Conservation (phyloP, 2,113 vertebrate genomes). For the Burhinus oedicnemus region DNA sequence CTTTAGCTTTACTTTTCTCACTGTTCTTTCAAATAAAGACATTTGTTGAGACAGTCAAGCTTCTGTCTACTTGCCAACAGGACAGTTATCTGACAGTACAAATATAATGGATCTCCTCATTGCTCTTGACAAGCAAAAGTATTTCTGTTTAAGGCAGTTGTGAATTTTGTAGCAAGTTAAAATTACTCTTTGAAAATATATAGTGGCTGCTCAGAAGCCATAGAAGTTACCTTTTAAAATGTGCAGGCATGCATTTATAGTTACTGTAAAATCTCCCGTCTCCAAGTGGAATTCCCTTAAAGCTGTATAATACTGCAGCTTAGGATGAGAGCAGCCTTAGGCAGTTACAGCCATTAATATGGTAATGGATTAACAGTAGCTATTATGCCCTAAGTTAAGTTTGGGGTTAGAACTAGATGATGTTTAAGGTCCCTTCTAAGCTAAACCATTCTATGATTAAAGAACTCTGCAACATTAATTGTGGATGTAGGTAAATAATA, state of each 20-base stretch:
- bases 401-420: no score
- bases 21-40: background rate
- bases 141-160: background rate
- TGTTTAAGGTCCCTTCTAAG: no score
- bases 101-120: background rate
- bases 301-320: background rate
- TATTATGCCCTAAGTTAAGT: background rate
- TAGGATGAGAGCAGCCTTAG: background rate
- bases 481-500: background rate
- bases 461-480: background rate
- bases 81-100: background rate
- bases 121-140: background rate
- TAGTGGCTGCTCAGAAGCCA: background rate
- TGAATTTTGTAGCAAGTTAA: background rate
- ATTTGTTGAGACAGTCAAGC: background rate
- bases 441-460: background rate
- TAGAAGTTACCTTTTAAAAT: background rate
- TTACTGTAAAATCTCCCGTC: background rate
- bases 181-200: background rate
- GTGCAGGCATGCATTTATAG: background rate
- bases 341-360: background rate
- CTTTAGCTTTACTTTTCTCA: background rate
- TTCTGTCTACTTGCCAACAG: background rate
- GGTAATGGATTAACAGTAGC: background rate
- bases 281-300: background rate